phyloP scores from a whole-genome alignment of 2,113 vertebrate species.

The Proteles cristata region DNA sequence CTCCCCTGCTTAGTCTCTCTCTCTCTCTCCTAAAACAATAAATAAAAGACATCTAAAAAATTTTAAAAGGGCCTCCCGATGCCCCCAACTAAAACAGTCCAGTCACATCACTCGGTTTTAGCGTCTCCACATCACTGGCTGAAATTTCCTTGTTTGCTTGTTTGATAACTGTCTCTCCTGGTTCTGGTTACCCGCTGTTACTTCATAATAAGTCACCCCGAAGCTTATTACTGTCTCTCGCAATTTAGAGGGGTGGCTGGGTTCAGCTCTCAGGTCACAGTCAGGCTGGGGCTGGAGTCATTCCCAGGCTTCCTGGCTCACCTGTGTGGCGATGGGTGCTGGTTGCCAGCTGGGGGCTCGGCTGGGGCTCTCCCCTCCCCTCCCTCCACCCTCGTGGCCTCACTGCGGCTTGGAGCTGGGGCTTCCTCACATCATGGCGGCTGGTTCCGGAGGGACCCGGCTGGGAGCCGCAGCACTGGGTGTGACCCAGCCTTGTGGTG shows the following conservation, averaged over 20 bases:
- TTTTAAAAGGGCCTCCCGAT: not conserved
- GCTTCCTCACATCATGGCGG: not conserved
- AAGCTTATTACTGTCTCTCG: not conserved
- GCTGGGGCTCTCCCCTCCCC: not conserved
- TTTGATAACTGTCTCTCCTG: not conserved
- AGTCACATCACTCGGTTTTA: not conserved
- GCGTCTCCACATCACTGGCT: not conserved
- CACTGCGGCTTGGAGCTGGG: not conserved
- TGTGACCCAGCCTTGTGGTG: not conserved
- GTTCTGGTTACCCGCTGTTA: not conserved
- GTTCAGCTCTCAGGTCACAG: not conserved
- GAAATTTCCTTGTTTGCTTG: not conserved
- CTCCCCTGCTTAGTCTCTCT: no score
- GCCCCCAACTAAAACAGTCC: not conserved
- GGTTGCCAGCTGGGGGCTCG: not conserved
- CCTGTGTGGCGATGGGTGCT: no score
- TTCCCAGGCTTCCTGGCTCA: not conserved
- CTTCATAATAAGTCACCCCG: no score
- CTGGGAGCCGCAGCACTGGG: not conserved
- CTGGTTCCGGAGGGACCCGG: not conserved
- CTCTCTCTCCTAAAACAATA: no score
- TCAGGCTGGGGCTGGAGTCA: not conserved
- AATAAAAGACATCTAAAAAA: no score
- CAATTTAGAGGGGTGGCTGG: not conserved
- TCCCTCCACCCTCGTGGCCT: no score